Percentiles rank a stretch among this genome's conserved stretches.
Evolutionary conservation across 2,888 invertebrate species (phyloP).

Genomic region (Aphodius sticticus): DNA sequence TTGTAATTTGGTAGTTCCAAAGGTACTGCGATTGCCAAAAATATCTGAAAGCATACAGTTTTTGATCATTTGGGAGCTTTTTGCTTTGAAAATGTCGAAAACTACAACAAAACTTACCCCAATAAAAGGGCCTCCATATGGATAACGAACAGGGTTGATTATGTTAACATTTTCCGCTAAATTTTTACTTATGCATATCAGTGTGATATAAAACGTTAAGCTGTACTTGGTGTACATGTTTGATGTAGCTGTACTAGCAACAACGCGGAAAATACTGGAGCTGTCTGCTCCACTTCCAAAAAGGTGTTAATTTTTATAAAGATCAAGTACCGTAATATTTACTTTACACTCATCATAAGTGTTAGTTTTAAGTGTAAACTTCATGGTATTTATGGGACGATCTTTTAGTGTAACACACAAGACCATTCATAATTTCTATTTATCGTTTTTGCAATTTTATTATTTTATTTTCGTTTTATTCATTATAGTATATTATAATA

Average conservation of each 20-base stretch:
- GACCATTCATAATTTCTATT: neutral
- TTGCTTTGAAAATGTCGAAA: neutral
- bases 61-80: conserved; percentile 7
- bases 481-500: no score
- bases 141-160: conserved; percentile 39
- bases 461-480: no score
- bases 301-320: neutral
- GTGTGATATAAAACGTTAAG: neutral
- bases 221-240: neutral
- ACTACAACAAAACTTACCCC: conserved; percentile 38
- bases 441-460: no score
- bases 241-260: neutral
- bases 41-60: conserved; percentile 62
- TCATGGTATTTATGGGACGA: neutral
- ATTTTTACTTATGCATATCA: conserved; percentile 16
- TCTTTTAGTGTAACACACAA: neutral
- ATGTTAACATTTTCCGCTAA: conserved; percentile 21
- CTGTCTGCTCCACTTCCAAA: neutral
- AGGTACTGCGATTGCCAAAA: conserved; percentile 74
- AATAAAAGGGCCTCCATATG: conserved; percentile 43
- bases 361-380: neutral
- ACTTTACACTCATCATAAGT: neutral
- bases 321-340: neutral
- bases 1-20: conserved; percentile 71
- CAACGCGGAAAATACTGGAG: neutral